phyloP scores from a whole-genome alignment of 1,140 invertebrate species.

The Nebria ingens region DNA sequence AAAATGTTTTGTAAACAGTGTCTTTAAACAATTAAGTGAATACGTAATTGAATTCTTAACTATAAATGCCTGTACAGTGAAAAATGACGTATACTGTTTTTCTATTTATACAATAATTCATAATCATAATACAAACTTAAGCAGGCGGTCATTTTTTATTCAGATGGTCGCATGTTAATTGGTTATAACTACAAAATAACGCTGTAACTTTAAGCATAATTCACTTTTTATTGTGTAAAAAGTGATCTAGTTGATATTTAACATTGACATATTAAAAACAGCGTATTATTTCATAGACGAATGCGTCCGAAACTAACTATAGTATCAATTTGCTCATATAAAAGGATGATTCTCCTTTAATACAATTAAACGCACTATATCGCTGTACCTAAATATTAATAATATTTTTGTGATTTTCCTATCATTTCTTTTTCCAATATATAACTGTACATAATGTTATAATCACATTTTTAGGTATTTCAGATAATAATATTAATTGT shows the following conservation, averaged over 20 bases:
- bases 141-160: too few species aligned
- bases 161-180: too few species aligned
- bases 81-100: too few species aligned
- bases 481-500: background rate
- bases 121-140: too few species aligned
- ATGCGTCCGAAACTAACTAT: background rate
- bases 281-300: background rate
- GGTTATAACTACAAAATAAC: too few species aligned
- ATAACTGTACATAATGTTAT: background rate
- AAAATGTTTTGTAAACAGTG: too few species aligned
- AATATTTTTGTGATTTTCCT: background rate
- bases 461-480: conserved; percentile 2
- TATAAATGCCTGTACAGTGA: too few species aligned
- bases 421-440: background rate
- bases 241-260: background rate
- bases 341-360: background rate
- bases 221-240: too few species aligned
- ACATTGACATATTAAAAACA: background rate
- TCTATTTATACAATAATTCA: too few species aligned
- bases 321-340: conserved; percentile 8
- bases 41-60: too few species aligned
- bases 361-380: background rate
- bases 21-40: too few species aligned
- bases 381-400: conserved; percentile 5
- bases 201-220: too few species aligned